Percentiles rank a stretch among this genome's conserved stretches.
Conservation (phyloP, 2,113 vertebrate species). For the Etheostoma spectabile region DNA sequence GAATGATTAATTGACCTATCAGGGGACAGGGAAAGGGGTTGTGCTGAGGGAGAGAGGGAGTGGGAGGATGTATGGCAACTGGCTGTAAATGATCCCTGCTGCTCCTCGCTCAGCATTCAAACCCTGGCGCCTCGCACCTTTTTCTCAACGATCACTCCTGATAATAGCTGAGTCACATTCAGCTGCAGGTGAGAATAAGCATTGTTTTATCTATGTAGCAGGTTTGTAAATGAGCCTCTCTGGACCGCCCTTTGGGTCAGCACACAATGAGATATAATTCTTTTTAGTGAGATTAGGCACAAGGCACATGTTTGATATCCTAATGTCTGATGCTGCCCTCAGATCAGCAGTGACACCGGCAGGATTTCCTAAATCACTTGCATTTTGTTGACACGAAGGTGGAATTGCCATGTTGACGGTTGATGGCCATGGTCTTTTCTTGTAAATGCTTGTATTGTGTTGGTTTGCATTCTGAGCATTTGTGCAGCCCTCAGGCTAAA, state of each 20-base stretch:
- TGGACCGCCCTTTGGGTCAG: constrained; percentile 52
- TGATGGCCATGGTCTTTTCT: constrained; percentile 33
- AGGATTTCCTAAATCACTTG: constrained; percentile 56
- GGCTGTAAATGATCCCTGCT: constrained; percentile 74
- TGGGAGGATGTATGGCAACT: constrained; percentile 69
- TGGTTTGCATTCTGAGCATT: constrained; percentile 42
- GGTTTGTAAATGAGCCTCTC: constrained; percentile 65
- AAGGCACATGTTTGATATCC: constrained; percentile 49
- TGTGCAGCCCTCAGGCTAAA: constrained; percentile 32
- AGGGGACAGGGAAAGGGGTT: constrained; percentile 60
- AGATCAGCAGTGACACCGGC: constrained; percentile 42
- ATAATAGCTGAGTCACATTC: constrained; percentile 78
- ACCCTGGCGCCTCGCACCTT: constrained; percentile 39
- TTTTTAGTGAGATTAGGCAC: constrained; percentile 45
- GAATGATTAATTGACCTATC: constrained; percentile 79
- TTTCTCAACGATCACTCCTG: constrained; percentile 65
- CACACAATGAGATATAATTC: constrained; percentile 52
- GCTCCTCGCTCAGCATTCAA: constrained; percentile 62
- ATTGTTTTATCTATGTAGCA: constrained; percentile 72
- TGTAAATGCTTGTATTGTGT: constrained; percentile 19
- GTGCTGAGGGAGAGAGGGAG: constrained; percentile 52
- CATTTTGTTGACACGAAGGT: constrained; percentile 48
- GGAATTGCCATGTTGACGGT: constrained; percentile 34
- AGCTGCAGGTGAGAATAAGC: constrained; percentile 75
- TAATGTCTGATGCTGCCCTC: constrained; percentile 59